Percentiles rank a stretch among this genome's conserved stretches.
These are phyloP conservation scores for Aradus depressus DNA, from an alignment of 2,888 invertebrate genomes.

Conservation along the genomic window DNA sequence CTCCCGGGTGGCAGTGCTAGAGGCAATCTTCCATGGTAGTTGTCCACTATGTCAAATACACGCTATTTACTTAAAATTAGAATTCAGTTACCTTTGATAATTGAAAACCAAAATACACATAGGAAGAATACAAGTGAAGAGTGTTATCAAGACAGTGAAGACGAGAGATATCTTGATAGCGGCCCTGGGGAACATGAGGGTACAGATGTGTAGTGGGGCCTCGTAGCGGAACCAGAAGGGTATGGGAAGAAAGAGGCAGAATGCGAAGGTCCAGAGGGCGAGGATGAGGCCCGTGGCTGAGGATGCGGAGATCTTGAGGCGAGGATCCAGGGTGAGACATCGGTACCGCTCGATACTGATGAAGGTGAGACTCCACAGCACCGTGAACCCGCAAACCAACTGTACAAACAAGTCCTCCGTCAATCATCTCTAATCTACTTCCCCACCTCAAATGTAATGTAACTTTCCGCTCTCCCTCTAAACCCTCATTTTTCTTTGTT, in stretches of 20 bases:
- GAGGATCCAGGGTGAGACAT: slow-evolving; percentile 42
- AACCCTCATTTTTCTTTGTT: no score
- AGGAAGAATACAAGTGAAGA: slow-evolving; percentile 43
- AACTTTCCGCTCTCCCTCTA: no score
- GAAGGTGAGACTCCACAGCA: slow-evolving; percentile 46
- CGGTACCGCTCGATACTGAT: slow-evolving; percentile 47
- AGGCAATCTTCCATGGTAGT: no score
- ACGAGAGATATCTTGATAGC: slow-evolving; percentile 40
- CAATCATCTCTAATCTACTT: no score
- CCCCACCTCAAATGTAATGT: no score
- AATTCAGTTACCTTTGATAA: slow-evolving; percentile 40
- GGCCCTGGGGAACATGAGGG: slow-evolving; percentile 43
- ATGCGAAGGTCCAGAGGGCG: slow-evolving; percentile 42
- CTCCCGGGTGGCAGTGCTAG: no score
- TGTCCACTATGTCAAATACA: no score
- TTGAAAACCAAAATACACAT: slow-evolving; percentile 44
- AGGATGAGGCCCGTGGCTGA: slow-evolving; percentile 36
- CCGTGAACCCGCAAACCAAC: slow-evolving; percentile 47
- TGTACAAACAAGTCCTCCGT: no score
- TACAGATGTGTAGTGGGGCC: slow-evolving; percentile 38
- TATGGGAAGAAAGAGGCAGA: slow-evolving; percentile 42
- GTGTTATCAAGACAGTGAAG: slow-evolving; percentile 42
- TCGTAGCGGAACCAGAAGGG: slow-evolving; percentile 42
- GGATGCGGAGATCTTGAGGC: slow-evolving; percentile 28
- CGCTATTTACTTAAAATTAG: no score